phyloP scores from a whole-genome alignment of 2,797 vertebrate species.

The Taenioides sp. region DNA sequence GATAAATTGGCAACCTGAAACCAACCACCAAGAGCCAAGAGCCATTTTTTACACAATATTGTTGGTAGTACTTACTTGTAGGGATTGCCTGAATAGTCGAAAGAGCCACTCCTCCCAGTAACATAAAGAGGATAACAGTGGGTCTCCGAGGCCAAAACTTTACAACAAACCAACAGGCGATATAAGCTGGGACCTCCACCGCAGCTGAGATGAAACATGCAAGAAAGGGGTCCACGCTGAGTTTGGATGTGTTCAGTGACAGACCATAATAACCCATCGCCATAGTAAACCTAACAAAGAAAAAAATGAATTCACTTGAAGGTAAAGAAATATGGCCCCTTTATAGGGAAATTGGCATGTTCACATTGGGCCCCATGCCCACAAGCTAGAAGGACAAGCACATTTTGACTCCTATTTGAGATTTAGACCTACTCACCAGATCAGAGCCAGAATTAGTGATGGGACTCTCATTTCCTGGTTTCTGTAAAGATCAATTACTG shows the following conservation, averaged over 20 bases:
- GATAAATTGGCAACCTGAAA: no score
- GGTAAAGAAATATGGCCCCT: no score
- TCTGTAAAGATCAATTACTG: constrained; percentile 2
- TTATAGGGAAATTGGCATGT: no score
- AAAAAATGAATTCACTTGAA: not conserved
- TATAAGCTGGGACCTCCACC: constrained; percentile 83
- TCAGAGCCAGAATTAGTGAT: not conserved
- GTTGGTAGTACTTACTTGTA: constrained; percentile 66
- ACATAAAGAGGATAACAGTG: constrained; percentile 70
- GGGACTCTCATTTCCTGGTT: not conserved
- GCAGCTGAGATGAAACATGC: constrained; percentile 84
- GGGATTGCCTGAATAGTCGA: constrained; percentile 83
- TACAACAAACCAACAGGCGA: constrained; percentile 80
- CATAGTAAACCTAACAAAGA: constrained; percentile 77
- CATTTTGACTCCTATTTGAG: no score
- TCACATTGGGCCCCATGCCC: no score
- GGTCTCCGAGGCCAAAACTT: constrained; percentile 73
- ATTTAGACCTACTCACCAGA: constrained; percentile 11
- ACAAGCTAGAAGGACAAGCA: no score
- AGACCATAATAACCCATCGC: constrained; percentile 81
- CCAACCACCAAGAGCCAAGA: not conserved
- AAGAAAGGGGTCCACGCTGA: constrained; percentile 80
- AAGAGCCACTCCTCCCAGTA: constrained; percentile 80
- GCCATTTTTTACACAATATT: not conserved
- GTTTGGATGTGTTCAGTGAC: constrained; percentile 83